Base-by-base conservation (phyloP, 2,797 vertebrate species). In the Mionectes olivaceus region DNA sequence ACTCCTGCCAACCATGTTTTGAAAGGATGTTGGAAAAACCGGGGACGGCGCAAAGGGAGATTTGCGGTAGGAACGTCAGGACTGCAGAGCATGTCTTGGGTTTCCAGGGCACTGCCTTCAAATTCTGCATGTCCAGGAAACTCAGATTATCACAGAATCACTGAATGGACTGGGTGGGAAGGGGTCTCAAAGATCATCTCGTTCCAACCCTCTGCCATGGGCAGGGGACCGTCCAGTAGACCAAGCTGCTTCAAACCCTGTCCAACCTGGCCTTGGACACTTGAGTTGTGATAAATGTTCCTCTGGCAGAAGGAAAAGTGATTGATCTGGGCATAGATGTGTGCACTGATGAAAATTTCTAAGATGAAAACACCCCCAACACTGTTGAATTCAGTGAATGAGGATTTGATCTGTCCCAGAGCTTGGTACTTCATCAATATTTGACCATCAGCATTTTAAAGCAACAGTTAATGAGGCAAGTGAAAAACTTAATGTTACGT, bases 401-500 rank as follows among this genome's bases (percentile, higher is more conserved):
- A 84, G 11, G 60, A 63, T 55, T 43, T 18, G 55, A 35, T 63
- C 87, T 71, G n/a, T 35, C 70, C 69, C 63, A 47, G 47, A 76
- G n/a, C 70, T 49, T 43, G 41, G 61, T 68, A 63, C 37, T 93
- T 69, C 83, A 73, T 93, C 83, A 86, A 47, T 71, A 86, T 83
- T 44, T 88, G 63, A 83, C 80, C 52, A 87, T 23, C 23, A 74
- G 41, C 63, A 82, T 70, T 79, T 63, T 60, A 89, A 83, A 89
- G 77, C 52, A 57, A 84, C 52, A 53, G 74, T 76, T 92, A 96
- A 96, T 91, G 86, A 93, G 74, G 94, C 85, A 95, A 95, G 91
- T 21, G n/a, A 73, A 89, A 92, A 96, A 90, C 83, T 79, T 93
- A 93, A 91, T 93, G 93, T 83, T 88, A 93, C 12, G 3, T 83